Evolutionary conservation across 2,113 vertebrate species (phyloP).

Genomic region (Tupaia tana): DNA sequence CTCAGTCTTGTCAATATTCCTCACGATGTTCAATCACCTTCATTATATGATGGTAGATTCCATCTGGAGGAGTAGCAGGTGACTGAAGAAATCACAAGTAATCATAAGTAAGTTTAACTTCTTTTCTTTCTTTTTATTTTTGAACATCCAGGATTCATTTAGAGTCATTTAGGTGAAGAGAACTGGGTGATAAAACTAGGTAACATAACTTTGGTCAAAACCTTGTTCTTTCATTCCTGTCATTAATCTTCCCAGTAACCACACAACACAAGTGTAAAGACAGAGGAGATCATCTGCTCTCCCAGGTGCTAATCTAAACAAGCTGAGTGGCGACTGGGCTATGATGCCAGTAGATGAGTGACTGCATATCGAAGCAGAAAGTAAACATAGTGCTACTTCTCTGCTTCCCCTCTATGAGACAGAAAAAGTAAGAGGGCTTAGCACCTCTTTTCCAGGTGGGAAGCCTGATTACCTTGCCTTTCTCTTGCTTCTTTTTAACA

Average conservation of each 20-base stretch:
- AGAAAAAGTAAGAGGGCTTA: neutral
- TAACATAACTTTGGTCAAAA: neutral
- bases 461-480: neutral
- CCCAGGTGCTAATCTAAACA: neutral
- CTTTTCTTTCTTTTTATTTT: neutral
- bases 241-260: neutral
- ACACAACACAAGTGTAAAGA: neutral
- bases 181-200: neutral
- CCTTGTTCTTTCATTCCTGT: neutral
- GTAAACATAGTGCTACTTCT: neutral
- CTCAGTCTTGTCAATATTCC: neutral
- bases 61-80: neutral
- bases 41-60: neutral
- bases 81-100: neutral
- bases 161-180: neutral
- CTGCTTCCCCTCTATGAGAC: too few species aligned
- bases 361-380: neutral
- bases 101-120: neutral
- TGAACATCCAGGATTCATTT: neutral
- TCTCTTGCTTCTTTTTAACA: neutral
- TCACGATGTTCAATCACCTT: neutral
- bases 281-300: rapidly evolving
- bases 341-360: neutral
- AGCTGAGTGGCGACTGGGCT: neutral
- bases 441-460: neutral